Conservation (phyloP, 2,113 vertebrate species). For the Ctenodactylus gundi region DNA sequence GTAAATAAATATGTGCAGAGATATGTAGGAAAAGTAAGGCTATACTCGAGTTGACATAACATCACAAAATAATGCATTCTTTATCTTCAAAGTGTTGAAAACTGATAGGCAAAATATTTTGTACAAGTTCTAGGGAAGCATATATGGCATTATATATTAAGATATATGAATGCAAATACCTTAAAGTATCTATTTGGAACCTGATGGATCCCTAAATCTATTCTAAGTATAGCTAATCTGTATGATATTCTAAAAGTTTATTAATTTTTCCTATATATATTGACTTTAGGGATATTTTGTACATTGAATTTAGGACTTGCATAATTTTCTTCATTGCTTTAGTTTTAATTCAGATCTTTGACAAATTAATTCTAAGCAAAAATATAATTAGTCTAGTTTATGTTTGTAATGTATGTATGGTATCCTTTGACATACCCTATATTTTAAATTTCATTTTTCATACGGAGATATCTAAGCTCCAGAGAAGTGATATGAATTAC, state of each 20-base stretch:
- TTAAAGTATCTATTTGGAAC: slow-evolving; percentile 30
- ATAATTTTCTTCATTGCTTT: no score
- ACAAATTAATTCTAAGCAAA: no score
- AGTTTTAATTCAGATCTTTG: no score
- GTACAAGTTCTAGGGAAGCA: not conserved
- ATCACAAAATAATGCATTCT: not conserved
- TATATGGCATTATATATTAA: not conserved
- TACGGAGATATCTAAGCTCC: not conserved
- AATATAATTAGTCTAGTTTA: no score
- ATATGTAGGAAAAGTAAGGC: not conserved
- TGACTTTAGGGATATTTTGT: no score
- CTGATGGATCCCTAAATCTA: not conserved
- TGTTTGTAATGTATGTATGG: no score
- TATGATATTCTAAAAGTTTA: no score
- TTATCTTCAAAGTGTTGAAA: slow-evolving; percentile 7
- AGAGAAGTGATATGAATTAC: not conserved
- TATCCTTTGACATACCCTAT: no score
- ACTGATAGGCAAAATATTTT: not conserved
- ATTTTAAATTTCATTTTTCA: not conserved
- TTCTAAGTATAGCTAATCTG: not conserved
- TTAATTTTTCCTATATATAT: no score
- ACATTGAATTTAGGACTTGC: no score
- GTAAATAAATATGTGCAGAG: not conserved
- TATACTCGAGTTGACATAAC: not conserved
- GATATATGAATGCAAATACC: not conserved